These are phyloP conservation scores for Petromus typicus DNA, from an alignment of 2,113 vertebrate genomes.

Conservation along the genomic window DNA sequence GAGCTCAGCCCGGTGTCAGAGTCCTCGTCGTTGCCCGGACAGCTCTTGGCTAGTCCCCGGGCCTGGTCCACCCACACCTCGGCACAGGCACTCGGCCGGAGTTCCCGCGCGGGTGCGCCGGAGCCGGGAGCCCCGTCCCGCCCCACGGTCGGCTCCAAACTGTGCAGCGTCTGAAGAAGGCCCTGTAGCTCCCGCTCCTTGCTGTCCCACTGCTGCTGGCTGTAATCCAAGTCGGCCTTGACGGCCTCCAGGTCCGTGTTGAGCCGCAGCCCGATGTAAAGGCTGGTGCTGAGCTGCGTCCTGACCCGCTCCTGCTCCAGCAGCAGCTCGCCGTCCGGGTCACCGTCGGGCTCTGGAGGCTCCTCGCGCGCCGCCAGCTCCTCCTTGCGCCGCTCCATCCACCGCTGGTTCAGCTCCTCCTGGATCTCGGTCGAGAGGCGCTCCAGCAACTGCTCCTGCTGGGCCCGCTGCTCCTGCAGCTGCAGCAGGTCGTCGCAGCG, in stretches of 20 bases:
- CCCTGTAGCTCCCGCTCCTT: slow-evolving; percentile 91
- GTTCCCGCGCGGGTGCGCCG: slow-evolving; percentile 79
- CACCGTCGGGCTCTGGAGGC: slow-evolving; percentile 70
- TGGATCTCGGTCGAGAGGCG: slow-evolving; percentile 91
- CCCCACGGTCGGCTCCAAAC: slow-evolving; percentile 84
- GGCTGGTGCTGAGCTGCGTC: slow-evolving; percentile 94
- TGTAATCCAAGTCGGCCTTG: slow-evolving; percentile 90
- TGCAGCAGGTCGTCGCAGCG: slow-evolving; percentile 88
- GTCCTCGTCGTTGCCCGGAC: slow-evolving; percentile 92
- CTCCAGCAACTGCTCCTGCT: slow-evolving; percentile 91
- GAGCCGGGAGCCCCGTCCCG: slow-evolving; percentile 59
- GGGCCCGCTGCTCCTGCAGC: slow-evolving; percentile 91
- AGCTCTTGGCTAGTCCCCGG: slow-evolving; percentile 87
- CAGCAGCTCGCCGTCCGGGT: slow-evolving; percentile 85
- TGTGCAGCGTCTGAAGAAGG: slow-evolving; percentile 90
- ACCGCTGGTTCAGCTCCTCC: slow-evolving; percentile 94
- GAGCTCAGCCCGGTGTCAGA: slow-evolving; percentile 98
- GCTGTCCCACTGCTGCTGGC: slow-evolving; percentile 88
- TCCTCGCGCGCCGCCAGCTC: slow-evolving; percentile 86
- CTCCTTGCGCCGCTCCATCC: slow-evolving; percentile 93
- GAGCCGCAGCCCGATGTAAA: slow-evolving; percentile 94
- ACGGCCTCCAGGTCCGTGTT: slow-evolving; percentile 93
- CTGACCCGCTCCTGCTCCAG: slow-evolving; percentile 92
- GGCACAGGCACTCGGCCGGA: slow-evolving; percentile 58
- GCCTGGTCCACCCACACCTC: slow-evolving; percentile 91